Percentiles rank a stretch among this genome's conserved stretches.
Conservation (phyloP, 1,140 invertebrate species). For the Danaus plexippus region DNA sequence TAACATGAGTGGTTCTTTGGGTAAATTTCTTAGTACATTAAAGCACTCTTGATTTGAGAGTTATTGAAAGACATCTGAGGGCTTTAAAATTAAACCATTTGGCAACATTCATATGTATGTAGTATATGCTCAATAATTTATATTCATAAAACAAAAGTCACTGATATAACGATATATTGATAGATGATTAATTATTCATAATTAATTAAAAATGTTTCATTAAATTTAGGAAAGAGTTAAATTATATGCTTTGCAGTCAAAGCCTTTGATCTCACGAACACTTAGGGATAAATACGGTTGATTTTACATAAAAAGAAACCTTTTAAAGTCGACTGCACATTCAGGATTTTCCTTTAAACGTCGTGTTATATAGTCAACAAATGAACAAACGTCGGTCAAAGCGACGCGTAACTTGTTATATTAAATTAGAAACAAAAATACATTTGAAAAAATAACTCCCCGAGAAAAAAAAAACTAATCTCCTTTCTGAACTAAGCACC, state of each 20-base stretch:
- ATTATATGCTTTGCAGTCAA: conserved; percentile 3
- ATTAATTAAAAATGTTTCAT: too few relatives aligned
- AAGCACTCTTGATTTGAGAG: too few relatives aligned
- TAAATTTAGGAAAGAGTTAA: neutral
- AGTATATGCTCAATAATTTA: too few relatives aligned
- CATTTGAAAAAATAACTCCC: conserved; percentile 18
- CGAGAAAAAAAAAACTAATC: conserved; percentile 23
- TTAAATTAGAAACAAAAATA: conserved; percentile 29
- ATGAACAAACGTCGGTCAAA: conserved; percentile 15
- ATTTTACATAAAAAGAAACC: conserved; percentile 20
- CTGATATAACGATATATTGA: too few relatives aligned
- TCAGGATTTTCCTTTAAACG: conserved; percentile 17
- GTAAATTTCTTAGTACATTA: too few relatives aligned
- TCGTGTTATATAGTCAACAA: conserved; percentile 18
- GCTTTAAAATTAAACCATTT: too few relatives aligned
- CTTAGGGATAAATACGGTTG: conserved; percentile 12
- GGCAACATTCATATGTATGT: too few relatives aligned
- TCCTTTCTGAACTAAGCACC: conserved; percentile 25
- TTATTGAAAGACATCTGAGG: too few relatives aligned
- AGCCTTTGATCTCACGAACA: conserved; percentile 11
- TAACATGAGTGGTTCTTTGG: too few relatives aligned
- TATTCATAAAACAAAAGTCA: too few relatives aligned
- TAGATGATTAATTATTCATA: too few relatives aligned
- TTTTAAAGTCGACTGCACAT: conserved; percentile 15
- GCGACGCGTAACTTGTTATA: conserved; percentile 19